Evolutionary conservation across 2,888 invertebrate species (phyloP).

Genomic region (Exocentrus adspersus): DNA sequence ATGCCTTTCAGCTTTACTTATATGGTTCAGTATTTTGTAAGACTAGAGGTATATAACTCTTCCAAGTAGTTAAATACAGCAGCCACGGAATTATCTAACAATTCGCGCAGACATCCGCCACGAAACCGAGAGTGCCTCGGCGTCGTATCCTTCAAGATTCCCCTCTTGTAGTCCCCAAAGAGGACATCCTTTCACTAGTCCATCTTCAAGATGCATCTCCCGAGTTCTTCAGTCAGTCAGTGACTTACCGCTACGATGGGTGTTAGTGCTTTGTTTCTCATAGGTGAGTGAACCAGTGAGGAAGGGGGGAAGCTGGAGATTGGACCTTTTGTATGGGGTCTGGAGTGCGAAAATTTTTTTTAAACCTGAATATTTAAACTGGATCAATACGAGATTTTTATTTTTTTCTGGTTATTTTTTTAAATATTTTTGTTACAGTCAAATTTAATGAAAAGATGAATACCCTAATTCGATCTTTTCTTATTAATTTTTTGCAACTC

Average conservation of each 20-base stretch:
- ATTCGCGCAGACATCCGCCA: conserved; percentile 32
- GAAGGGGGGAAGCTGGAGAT: conserved; percentile 4
- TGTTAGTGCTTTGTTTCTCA: conserved; percentile 59
- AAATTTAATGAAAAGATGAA: too few relatives aligned
- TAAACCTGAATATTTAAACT: too few relatives aligned
- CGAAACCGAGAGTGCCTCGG: conserved; percentile 26
- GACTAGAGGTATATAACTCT: too few relatives aligned
- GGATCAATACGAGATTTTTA: too few relatives aligned
- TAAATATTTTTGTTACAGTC: too few relatives aligned
- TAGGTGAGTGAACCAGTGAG: conserved; percentile 58
- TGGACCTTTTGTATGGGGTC: conserved; percentile 9
- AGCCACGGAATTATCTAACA: conserved; percentile 37
- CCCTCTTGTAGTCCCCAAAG: conserved; percentile 29
- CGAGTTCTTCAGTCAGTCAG: conserved; percentile 56
- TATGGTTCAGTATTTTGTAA: too few relatives aligned
- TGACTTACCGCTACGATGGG: conserved; percentile 60
- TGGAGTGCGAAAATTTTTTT: conserved; percentile 2
- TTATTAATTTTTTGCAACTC: too few relatives aligned
- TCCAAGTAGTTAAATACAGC: not conserved
- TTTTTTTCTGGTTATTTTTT: too few relatives aligned
- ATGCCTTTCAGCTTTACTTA: too few relatives aligned
- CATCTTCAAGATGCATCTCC: conserved; percentile 55
- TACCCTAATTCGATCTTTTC: too few relatives aligned
- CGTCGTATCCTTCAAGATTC: conserved; percentile 30
- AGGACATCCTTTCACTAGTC: conserved; percentile 55